These are phyloP conservation scores for Epizoanthus stellaris DNA, from an alignment of 92 coral and sea anemone species.

Conservation along the genomic window DNA sequence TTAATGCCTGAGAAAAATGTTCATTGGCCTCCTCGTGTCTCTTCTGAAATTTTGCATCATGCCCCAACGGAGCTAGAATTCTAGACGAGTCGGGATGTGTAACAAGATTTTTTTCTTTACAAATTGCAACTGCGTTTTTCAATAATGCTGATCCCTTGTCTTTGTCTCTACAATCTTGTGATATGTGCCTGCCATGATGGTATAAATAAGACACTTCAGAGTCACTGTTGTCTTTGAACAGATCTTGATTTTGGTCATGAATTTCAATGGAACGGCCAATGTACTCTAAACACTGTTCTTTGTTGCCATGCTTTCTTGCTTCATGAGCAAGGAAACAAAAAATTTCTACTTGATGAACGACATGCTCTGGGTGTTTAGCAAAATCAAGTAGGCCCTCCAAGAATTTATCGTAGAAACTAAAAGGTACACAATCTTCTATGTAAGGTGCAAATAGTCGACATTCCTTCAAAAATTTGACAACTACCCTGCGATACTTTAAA, in stretches of 20 bases:
- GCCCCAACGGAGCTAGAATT: slow-evolving; percentile 8
- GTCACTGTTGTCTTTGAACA: background rate
- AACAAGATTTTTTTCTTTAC: background rate
- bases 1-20: slow-evolving; percentile 21
- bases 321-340: slow-evolving; percentile 50
- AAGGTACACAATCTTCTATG: slow-evolving; percentile 39
- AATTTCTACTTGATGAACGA: slow-evolving; percentile 32
- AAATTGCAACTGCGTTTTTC: background rate
- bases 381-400: slow-evolving; percentile 13
- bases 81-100: slow-evolving; percentile 21
- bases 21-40: slow-evolving; percentile 28
- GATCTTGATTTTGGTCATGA: background rate
- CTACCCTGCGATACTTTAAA: slow-evolving; percentile 6
- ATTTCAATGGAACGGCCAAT: slow-evolving; percentile 11
- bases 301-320: slow-evolving; percentile 22
- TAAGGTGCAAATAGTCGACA: slow-evolving; percentile 40
- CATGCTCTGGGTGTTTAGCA: background rate
- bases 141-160: background rate
- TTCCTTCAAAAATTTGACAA: background rate
- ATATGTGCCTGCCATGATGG: slow-evolving; percentile 40
- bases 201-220: slow-evolving; percentile 39
- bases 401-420: slow-evolving; percentile 28
- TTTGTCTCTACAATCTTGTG: slow-evolving; percentile 21
- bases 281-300: background rate
- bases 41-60: background rate